phyloP scores from a whole-genome alignment of 2,888 invertebrate genomes.

The Linyphia triangularis region DNA sequence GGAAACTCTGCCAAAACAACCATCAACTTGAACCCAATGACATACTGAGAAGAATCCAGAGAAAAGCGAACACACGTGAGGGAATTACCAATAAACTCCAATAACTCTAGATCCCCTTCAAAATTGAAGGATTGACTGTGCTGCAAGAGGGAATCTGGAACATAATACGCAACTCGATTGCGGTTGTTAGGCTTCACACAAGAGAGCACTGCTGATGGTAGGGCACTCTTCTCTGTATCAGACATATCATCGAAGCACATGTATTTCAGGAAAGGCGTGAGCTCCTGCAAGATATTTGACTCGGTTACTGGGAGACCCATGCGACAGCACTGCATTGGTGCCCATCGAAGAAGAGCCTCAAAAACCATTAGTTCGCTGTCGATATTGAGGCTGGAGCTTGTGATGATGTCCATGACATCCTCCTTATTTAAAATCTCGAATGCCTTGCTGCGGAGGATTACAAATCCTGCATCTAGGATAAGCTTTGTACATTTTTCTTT shows the following conservation, averaged over 20 bases:
- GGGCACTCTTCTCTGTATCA: constrained; percentile 62
- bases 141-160: constrained; percentile 36
- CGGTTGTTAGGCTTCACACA: constrained; percentile 53
- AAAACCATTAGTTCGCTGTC: constrained; percentile 64
- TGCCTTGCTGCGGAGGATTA: constrained; percentile 43
- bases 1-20: constrained; percentile 24
- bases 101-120: neutral
- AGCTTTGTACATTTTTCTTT: constrained; percentile 51
- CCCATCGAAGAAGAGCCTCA: constrained; percentile 55
- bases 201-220: constrained; percentile 50
- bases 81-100: constrained; percentile 18
- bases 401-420: constrained; percentile 56
- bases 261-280: constrained; percentile 57
- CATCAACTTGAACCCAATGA: constrained; percentile 56
- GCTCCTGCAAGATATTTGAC: constrained; percentile 30
- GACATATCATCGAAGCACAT: constrained; percentile 73
- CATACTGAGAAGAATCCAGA: constrained; percentile 10
- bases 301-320: constrained; percentile 32
- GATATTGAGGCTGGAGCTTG: constrained; percentile 38
- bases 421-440: constrained; percentile 51
- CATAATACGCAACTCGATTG: constrained; percentile 22
- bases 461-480: constrained; percentile 63
- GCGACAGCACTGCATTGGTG: constrained; percentile 59
- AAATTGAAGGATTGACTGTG: constrained; percentile 28
- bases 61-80: constrained; percentile 56